Evolutionary conservation across 1,140 invertebrate species (phyloP).

Genomic region (Globodera rostochiensis): DNA sequence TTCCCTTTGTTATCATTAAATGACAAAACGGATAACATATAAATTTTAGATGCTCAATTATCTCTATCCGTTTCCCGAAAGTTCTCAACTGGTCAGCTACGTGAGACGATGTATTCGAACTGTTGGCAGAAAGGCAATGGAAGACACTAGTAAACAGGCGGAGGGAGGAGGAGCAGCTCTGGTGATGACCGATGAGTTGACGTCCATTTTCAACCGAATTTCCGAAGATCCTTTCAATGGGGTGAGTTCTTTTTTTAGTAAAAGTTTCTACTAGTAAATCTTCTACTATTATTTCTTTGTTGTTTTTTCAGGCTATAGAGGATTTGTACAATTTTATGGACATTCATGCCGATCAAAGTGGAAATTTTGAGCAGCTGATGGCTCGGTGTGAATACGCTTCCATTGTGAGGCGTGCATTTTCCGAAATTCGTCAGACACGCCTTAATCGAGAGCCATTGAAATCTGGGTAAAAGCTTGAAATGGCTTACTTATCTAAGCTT

Average conservation of each 20-base stretch:
- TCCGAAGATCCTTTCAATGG: slow-evolving; percentile 37
- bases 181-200: slow-evolving; percentile 18
- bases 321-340: slow-evolving; percentile 47
- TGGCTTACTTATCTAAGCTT: not conserved
- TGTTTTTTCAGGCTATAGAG: slow-evolving; percentile 34
- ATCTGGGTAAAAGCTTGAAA: not conserved
- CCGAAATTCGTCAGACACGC: slow-evolving; percentile 32
- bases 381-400: slow-evolving; percentile 25
- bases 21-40: not conserved
- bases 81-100: slow-evolving; percentile 34
- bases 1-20: not conserved
- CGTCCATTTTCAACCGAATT: slow-evolving; percentile 27
- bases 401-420: slow-evolving; percentile 35
- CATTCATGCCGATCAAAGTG: slow-evolving; percentile 31
- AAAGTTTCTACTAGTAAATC: too few relatives aligned
- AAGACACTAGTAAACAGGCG: not conserved
- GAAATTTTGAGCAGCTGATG: slow-evolving; percentile 39
- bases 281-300: not conserved
- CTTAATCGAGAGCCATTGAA: slow-evolving; percentile 28
- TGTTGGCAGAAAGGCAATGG: slow-evolving; percentile 23
- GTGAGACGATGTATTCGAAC: slow-evolving; percentile 40
- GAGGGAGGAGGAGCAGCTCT: slow-evolving; percentile 3
- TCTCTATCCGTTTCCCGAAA: slow-evolving; percentile 33
- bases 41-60: slow-evolving; percentile 45
- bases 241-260: slow-evolving; percentile 8